Percentiles rank a stretch among this genome's conserved stretches.
These are phyloP conservation scores for Papilio gigon DNA, from an alignment of 2,888 invertebrate genomes.

Conservation along the genomic window DNA sequence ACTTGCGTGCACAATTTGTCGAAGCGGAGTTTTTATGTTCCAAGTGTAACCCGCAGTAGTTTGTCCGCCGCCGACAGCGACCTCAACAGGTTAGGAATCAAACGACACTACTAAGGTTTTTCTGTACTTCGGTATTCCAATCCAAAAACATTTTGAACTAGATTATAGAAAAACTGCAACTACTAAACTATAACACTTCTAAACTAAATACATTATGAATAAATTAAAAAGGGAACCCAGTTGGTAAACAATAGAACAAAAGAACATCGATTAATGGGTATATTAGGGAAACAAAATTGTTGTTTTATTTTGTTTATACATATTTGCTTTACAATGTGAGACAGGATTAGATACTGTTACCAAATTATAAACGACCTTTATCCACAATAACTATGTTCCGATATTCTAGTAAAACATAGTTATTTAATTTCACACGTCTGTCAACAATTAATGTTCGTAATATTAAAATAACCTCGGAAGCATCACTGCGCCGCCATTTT, in stretches of 20 bases:
- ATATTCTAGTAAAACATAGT: not conserved
- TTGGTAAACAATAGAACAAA: too few species aligned
- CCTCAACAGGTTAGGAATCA: slow-evolving; percentile 56
- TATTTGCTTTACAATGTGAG: too few species aligned
- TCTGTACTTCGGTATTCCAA: not conserved
- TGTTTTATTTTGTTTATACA: too few species aligned
- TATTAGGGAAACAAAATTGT: too few species aligned
- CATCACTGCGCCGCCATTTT: not conserved
- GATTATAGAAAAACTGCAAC: too few species aligned
- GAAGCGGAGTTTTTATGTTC: slow-evolving; percentile 41
- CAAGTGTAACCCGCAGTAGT: slow-evolving; percentile 42
- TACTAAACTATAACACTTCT: too few species aligned
- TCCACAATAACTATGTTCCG: not conserved
- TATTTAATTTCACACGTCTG: too few species aligned
- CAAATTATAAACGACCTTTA: too few species aligned
- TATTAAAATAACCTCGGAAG: slow-evolving; percentile 29
- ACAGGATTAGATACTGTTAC: not conserved
- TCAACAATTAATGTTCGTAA: slow-evolving; percentile 26
- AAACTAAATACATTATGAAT: too few species aligned
- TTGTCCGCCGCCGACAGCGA: slow-evolving; percentile 45
- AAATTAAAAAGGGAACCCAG: too few species aligned
- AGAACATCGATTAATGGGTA: too few species aligned
- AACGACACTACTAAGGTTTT: slow-evolving; percentile 45
- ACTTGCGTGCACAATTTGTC: slow-evolving; percentile 50
- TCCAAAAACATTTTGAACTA: too few species aligned